A percentile compares a stretch with the other conserved stretches of the same genome.
These are phyloP conservation scores for Nymphalis polychloros DNA, from an alignment of 2,888 invertebrate genomes.

Conservation along the genomic window DNA sequence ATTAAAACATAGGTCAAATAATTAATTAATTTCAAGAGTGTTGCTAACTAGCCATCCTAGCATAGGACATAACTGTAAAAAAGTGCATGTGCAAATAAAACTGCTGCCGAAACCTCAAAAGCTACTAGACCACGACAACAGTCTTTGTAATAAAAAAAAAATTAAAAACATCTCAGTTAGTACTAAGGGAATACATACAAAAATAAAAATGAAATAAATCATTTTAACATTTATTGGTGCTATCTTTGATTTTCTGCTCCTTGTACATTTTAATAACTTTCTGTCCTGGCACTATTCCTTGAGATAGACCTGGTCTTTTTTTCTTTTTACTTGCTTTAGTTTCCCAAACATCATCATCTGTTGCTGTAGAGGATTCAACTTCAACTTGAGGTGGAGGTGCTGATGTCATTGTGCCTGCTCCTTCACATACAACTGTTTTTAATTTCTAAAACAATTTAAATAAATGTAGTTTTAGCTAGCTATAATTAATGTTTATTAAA, in stretches of 20 bases:
- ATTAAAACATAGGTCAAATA: too few species aligned
- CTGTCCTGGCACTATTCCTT: constrained; percentile 90
- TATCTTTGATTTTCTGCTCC: constrained; percentile 81
- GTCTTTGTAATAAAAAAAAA: too few species aligned
- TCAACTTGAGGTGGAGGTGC: constrained; percentile 58
- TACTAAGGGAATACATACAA: not conserved
- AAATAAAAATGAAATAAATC: not conserved
- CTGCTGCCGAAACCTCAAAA: too few species aligned
- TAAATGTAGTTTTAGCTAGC: not conserved
- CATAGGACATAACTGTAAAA: too few species aligned
- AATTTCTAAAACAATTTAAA: constrained; percentile 53
- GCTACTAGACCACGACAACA: too few species aligned
- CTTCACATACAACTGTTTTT: constrained; percentile 71
- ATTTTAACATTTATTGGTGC: constrained; percentile 46
- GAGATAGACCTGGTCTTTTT: constrained; percentile 89
- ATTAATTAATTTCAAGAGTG: too few species aligned
- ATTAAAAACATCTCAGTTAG: too few species aligned
- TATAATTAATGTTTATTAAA: not conserved
- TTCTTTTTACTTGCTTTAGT: constrained; percentile 82
- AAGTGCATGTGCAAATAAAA: too few species aligned
- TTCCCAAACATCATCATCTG: constrained; percentile 75
- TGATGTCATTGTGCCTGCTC: constrained; percentile 64
- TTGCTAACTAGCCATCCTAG: too few species aligned
- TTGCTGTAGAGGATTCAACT: constrained; percentile 51
- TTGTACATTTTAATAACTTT: constrained; percentile 91